Base-by-base conservation (phyloP, 2,113 vertebrate species). In the Sapayoa aenigma region DNA sequence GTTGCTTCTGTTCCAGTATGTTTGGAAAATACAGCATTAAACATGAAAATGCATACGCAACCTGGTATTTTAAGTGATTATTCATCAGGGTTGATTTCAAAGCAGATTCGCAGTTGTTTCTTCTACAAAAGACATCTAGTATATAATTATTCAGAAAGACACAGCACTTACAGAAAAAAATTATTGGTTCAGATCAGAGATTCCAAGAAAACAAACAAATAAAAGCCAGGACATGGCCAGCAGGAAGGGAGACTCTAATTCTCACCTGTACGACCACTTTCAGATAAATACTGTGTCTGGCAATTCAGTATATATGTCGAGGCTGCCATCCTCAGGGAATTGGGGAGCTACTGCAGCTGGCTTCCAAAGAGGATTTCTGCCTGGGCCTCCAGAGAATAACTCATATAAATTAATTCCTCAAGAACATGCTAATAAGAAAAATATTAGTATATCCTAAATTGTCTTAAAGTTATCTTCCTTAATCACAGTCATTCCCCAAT, bases 291-390 rank as follows among this genome's bases (percentile, higher is more conserved):
- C 17, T 24, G 3, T 15, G 74, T 11, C 53, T 79, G n/a, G 25
- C 60, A 87, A 44, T n/a, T 65, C 56, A 19, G n/a, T 37, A 28
- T 1, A 78, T 19, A 68, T 56, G 93, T 75, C n/a, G 0, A 94
- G 91, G 74, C 84, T 95, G 95, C 93, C 96, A 96, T 96, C 96
- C 87, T 95, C 94, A 94, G 95, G 95, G 93, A 86, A 94, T 15
- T 0, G 0, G 14, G 37, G 0, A 89, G 91, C 62, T 93, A 94
- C 3, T 97, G 89, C 96, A 95, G 81, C 84, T 49, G 24, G 25
- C 14, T 87, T 75, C 16, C 35, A 87, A 35, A 46, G 28, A 73
- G 17, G 6, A 84, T 58, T 90, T 83, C 62, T 10, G 28, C 59
- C 56, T 46, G 18, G 12, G 53, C 13, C 37, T 67, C 60, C 28